phyloP scores from a whole-genome alignment of 1,140 invertebrate species.

The Cydia splendana region DNA sequence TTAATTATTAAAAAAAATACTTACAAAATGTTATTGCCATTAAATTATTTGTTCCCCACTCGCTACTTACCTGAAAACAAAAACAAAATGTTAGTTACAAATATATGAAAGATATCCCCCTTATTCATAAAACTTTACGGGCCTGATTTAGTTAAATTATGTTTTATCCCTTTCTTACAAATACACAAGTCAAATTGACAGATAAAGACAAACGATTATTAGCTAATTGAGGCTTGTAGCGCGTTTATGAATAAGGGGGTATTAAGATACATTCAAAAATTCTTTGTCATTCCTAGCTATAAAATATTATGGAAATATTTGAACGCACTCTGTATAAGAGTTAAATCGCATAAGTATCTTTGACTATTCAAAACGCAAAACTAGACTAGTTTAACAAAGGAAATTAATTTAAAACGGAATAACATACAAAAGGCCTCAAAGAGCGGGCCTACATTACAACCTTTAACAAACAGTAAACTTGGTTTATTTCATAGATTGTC shows the following conservation, averaged over 20 bases:
- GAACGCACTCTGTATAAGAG: neutral
- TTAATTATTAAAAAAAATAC: too few species aligned
- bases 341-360: neutral
- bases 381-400: neutral
- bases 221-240: too few species aligned
- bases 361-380: neutral
- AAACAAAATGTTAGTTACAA: neutral
- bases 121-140: too few species aligned
- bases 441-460: neutral
- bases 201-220: too few species aligned
- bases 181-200: too few species aligned
- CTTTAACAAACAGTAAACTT: neutral
- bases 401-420: neutral
- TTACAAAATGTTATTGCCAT: neutral
- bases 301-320: too few species aligned
- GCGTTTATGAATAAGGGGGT: too few species aligned
- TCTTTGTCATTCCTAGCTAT: too few species aligned
- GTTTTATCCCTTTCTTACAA: too few species aligned
- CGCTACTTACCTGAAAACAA: neutral
- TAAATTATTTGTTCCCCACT: neutral
- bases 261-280: too few species aligned
- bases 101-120: too few species aligned
- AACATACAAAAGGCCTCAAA: constrained; percentile 11
- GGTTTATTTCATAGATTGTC: neutral
- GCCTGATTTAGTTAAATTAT: too few species aligned